Conservation (phyloP, 2,113 vertebrate species). For the Gallinago media region DNA sequence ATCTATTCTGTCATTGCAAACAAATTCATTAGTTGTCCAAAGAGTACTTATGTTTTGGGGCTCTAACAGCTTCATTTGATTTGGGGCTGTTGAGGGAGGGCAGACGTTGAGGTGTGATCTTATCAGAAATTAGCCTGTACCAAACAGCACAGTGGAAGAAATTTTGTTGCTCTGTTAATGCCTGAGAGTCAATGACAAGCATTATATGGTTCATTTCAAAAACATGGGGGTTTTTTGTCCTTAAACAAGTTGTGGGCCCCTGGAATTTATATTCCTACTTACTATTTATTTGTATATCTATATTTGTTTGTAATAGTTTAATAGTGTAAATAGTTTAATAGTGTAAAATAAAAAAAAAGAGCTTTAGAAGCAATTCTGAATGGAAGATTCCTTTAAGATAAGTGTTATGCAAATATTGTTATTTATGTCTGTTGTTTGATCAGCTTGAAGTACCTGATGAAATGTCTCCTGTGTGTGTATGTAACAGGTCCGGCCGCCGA, state of each 20-base stretch:
- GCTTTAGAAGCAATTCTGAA: neutral
- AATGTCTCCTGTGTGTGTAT: neutral
- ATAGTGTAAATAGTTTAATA: too few species aligned
- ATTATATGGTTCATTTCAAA: neutral
- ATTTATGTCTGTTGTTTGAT: neutral
- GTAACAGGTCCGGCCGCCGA: conserved; percentile 86
- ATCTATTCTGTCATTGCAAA: neutral
- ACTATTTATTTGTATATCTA: neutral
- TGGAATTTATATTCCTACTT: neutral
- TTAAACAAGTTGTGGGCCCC: neutral
- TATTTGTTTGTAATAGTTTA: too few species aligned
- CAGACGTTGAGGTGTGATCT: neutral
- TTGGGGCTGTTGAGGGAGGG: neutral
- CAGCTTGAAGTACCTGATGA: neutral
- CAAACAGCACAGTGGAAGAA: neutral
- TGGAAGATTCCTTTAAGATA: neutral
- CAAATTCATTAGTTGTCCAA: neutral
- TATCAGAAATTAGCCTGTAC: neutral
- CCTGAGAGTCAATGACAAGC: neutral
- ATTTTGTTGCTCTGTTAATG: neutral
- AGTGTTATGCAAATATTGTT: neutral
- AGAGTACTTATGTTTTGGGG: neutral
- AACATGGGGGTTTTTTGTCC: neutral
- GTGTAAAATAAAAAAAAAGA: too few species aligned
- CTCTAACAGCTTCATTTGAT: neutral